Evolutionary conservation across 2,797 vertebrate genomes (phyloP), one percentile per base, ranked within the genome.

Genomic region (Labroides dimidiatus): DNA sequence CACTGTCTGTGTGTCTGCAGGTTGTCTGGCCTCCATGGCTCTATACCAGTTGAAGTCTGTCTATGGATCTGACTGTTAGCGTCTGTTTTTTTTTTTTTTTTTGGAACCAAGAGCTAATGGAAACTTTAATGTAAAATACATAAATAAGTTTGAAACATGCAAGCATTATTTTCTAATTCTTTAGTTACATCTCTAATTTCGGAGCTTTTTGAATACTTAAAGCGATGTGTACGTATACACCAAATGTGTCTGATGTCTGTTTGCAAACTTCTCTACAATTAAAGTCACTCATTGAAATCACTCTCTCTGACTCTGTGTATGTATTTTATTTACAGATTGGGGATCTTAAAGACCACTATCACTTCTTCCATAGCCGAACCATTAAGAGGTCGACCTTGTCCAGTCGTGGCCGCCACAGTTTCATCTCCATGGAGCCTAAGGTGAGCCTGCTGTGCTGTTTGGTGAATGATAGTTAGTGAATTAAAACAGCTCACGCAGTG

Each of bases 351-450:
- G 97, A 99, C 93, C 98, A 98, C 89, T 99, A 99, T 92, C 98
- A 99, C 92, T 99, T 99, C 92, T 98, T 97, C 92, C 98, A 99
- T 79, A 99, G 98, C 90, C 96, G 96, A 90, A 98, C 96, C 83
- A 97, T 99, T 94, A 99, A 99, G 94, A 96, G 98, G 85, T 99
- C 98, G 48, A 95, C 97, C 84, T 90, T 99, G 63, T 96, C 95
- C 68, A 99, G 96, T 80, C 95, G 94, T 88, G 98, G 97, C 87
- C 95, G 93, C 60, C 98, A 99, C 93, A 99, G 95, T 94, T 99
- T 99, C 93, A 99, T 99, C 93, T 96, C 97, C 88, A 98, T 99
- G 97, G 98, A 99, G 92, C 97, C 98, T 82, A 98, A 99, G 97
- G 98, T 99, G 95, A 96, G 93, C 77, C 80, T 81, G 15, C 36